Evolutionary conservation across 1,140 invertebrate genomes (phyloP), one percentile per base, ranked within the genome.

Genomic region (Listronotus oregonensis): DNA sequence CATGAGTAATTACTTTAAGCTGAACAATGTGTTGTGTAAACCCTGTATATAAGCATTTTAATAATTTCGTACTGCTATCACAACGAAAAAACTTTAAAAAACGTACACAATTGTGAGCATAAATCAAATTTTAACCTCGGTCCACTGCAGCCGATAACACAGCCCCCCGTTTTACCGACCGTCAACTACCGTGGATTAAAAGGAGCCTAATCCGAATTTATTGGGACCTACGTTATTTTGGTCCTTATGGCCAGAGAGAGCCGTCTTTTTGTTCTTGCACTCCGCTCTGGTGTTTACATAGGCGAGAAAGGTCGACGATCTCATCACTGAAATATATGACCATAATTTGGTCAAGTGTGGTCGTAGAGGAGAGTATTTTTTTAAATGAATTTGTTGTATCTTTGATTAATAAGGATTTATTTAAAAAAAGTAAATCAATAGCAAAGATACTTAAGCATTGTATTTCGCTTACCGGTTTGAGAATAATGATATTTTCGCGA

Each of bases 161-260:
- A 50, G 51, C 56, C 50, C 56, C 42, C 68, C 49, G 65, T 66
- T 61, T 66, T 61, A 69, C 58, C 58, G 67, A 69, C 64, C 65
- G 56, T 57, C 68, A 44, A 65, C 68, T 70, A 67, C 65, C 68
- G 65, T 70, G 64, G 68, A 70, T 70, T 70, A 70, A 62, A 67
- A 56, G 46, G 59, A 49, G 60, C 68, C 68, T 70, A 70, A 70
- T 61, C 68, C 60, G 68, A 70, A 70, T 70, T 70, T 70, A 70
- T 70, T 70, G 68, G 68, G 52, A 66, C 64, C 64, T 64, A 64
- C 60, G 56, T 67, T 66, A 63, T 63, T 64, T 64, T 56, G 62
- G 62, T 64, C 62, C 62, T 64, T 64, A 55, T 64, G 62, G 43
- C 27, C 61, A 34, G 47, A 40, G 54, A 56, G 37, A 27, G 37